phyloP scores from a whole-genome alignment of 2,888 invertebrate genomes.

The Trichopria drosophilae region DNA sequence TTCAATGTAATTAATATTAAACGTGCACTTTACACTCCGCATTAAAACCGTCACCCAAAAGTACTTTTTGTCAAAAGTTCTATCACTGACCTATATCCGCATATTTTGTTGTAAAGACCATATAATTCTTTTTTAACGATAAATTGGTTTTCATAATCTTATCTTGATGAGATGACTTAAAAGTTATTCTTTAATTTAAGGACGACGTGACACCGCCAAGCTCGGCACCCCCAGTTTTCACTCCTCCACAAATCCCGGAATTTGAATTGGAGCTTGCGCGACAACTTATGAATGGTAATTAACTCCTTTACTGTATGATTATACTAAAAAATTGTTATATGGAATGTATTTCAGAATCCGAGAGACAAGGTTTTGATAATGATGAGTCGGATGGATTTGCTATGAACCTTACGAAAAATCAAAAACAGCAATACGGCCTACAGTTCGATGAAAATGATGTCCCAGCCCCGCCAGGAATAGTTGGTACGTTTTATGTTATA shows the following conservation, averaged over 20 bases:
- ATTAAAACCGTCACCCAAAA: too few relatives aligned
- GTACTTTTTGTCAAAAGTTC: too few relatives aligned
- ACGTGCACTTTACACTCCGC: too few relatives aligned
- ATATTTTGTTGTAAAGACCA: too few relatives aligned
- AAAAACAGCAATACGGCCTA: slow-evolving; percentile 73
- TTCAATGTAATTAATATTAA: too few relatives aligned
- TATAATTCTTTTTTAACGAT: too few relatives aligned
- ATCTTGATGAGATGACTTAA: background rate
- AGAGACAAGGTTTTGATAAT: slow-evolving; percentile 41
- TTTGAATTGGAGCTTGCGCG: slow-evolving; percentile 54
- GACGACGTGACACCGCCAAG: slow-evolving; percentile 73
- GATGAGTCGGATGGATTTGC: slow-evolving; percentile 63
- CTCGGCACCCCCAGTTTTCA: slow-evolving; percentile 74
- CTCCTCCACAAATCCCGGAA: slow-evolving; percentile 70
- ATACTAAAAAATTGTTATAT: slow-evolving; percentile 15
- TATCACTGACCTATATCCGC: too few relatives aligned
- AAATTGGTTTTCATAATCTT: too few relatives aligned
- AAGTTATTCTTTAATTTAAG: slow-evolving; percentile 41
- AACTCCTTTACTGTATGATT: background rate
- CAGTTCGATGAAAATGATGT: slow-evolving; percentile 65
- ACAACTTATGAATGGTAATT: slow-evolving; percentile 46
- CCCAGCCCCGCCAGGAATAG: slow-evolving; percentile 50
- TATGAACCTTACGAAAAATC: slow-evolving; percentile 72
- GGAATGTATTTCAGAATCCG: slow-evolving; percentile 39
- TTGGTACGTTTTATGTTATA: slow-evolving; percentile 50